Evolutionary conservation across 2,888 invertebrate species (phyloP), one percentile per base, ranked within the genome.

Genomic region (Andrena flavipes): DNA sequence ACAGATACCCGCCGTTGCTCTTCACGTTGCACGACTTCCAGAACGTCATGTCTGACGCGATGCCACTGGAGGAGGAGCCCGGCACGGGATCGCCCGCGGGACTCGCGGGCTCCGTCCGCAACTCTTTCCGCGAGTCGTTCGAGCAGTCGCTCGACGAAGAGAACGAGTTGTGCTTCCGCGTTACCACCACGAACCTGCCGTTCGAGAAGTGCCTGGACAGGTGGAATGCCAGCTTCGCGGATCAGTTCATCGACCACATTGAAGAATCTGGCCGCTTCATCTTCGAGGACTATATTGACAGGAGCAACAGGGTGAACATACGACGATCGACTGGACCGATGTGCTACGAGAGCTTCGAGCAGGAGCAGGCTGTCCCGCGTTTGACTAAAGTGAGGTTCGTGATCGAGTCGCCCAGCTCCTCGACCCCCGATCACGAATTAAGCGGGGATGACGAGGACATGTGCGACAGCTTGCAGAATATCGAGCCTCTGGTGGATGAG

Each of bases 1-100:
- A 86, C 80, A 76, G 75, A 72, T 90, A 91, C 76, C 91, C 92
- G 5, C 84, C 93, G 1, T 71, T 94, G 30, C 89, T 91, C n/a
- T 94, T 94, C 72, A 94, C 93, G 0, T 82, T 89, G 6, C 87
- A 90, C 65, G 93, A 94, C 70, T 93, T 92, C 60, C 87, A 93
- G 33, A 87, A 89, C 6, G 93, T 94, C 0, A 92, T 93, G 90
- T 83, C 85, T 0, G 86, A 81, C 20, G 78, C 85, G 0, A 3
- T 73, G 33, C 56, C 35, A 2, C 62, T 23, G 13, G 75, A 84
- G 7, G 67, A 82, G 3, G 64, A 71, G 0, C 0, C 78, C 1
- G 10, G 20, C 0, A 13, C 33, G 2, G 13, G 33, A 16, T 13
- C 69, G 23, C 35, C 69, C 2, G 23, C 30, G 6, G 51, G 60